These are phyloP conservation scores for Amphimedon queenslandica DNA, from an alignment of 37 sponge, comb jelly and placozoan species.

Conservation along the genomic window DNA sequence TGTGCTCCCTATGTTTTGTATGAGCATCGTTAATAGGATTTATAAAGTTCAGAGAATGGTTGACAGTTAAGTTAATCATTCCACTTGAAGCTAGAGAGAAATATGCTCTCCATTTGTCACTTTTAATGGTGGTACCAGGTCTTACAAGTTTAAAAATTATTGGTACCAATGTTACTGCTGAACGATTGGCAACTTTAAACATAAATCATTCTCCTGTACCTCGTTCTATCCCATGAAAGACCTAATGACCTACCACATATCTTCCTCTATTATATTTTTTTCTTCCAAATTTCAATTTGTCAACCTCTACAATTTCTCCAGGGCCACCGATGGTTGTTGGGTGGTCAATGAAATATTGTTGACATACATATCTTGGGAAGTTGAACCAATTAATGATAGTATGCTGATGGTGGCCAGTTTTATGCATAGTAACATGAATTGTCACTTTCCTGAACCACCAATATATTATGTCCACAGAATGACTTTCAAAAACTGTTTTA, in stretches of 20 bases:
- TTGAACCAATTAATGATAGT: constrained; percentile 18
- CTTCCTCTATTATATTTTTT: constrained; percentile 29
- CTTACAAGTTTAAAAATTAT: constrained; percentile 19
- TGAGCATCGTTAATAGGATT: constrained; percentile 32
- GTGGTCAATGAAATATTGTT: constrained; percentile 40
- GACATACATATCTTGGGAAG: too few relatives aligned
- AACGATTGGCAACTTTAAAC: too few relatives aligned
- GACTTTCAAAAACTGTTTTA: too few relatives aligned
- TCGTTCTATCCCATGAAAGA: constrained; percentile 38
- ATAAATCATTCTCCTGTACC: constrained; percentile 26
- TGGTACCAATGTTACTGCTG: too few relatives aligned
- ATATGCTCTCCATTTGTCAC: constrained; percentile 21
- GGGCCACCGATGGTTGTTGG: too few relatives aligned
- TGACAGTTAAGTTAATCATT: constrained; percentile 18
- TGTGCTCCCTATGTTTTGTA: constrained; percentile 13
- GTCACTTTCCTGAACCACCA: too few relatives aligned
- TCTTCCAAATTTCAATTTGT: constrained; percentile 24
- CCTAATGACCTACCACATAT: constrained; percentile 36
- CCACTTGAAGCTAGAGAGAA: too few relatives aligned
- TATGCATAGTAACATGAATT: too few relatives aligned
- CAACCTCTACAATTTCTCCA: constrained; percentile 15
- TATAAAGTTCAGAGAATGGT: constrained; percentile 46
- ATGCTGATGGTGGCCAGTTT: too few relatives aligned
- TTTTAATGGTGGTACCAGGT: not conserved
- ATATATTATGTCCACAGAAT: too few relatives aligned